Evolutionary conservation across 64 coral and sea anemone species (phyloP).

Genomic region (Porites australiensis): DNA sequence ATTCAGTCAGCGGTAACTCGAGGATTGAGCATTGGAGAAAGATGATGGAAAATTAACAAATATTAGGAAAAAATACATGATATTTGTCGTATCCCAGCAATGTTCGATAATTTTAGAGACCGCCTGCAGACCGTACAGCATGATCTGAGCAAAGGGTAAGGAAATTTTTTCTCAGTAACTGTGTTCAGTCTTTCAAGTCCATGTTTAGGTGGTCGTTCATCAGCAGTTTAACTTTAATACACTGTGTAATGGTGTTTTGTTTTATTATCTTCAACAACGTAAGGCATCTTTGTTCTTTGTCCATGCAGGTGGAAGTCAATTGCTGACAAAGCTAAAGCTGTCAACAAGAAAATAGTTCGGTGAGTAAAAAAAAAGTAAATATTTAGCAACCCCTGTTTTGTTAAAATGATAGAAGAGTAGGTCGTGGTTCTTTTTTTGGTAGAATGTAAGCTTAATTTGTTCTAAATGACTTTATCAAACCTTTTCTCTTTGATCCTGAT

Average conservation of each 20-base stretch:
- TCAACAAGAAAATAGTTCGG: conserved; percentile 93
- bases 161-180: not conserved
- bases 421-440: too few relatives aligned
- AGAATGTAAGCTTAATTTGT: too few relatives aligned
- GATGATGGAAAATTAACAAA: not conserved
- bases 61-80: not conserved
- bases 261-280: too few relatives aligned
- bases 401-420: too few relatives aligned
- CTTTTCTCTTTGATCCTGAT: not conserved
- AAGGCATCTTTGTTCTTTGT: not conserved
- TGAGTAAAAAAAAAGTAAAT: not conserved
- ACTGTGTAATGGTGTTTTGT: too few relatives aligned
- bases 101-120: conserved; percentile 84
- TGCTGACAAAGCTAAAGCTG: conserved; percentile 90
- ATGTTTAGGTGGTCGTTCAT: too few relatives aligned
- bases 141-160: conserved; percentile 88
- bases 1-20: not conserved
- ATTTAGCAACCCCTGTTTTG: not conserved
- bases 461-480: not conserved
- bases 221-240: too few relatives aligned
- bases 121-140: conserved; percentile 87
- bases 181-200: too few relatives aligned
- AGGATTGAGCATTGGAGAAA: not conserved
- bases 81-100: not conserved
- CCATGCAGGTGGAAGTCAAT: conserved; percentile 81